phyloP scores from a whole-genome alignment of 2,113 vertebrate species.

The Colinus virginianus region DNA sequence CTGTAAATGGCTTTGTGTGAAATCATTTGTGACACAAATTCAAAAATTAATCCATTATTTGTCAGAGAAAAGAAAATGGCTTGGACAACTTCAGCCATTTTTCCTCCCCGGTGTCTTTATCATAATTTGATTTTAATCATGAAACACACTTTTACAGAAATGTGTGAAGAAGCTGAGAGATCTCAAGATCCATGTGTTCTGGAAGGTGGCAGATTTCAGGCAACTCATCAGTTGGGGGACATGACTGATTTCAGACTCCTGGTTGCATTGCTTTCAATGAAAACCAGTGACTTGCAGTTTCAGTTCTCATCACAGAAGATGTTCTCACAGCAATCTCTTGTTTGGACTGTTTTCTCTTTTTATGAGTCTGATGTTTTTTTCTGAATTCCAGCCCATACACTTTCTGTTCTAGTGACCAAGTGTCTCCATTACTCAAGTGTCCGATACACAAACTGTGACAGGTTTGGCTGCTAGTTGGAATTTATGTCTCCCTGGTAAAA shows the following conservation, averaged over 20 bases:
- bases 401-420: background rate
- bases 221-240: conserved; percentile 51
- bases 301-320: conserved; percentile 64
- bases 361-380: conserved; percentile 9
- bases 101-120: background rate
- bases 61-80: background rate
- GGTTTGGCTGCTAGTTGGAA: background rate
- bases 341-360: conserved; percentile 59
- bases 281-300: conserved; percentile 71
- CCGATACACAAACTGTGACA: fast-evolving
- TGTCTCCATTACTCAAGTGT: background rate
- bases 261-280: conserved; percentile 70
- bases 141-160: background rate
- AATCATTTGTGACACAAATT: background rate
- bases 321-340: conserved; percentile 59
- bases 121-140: background rate
- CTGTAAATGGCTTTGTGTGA: background rate
- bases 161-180: conserved; percentile 7
- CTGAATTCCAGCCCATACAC: background rate
- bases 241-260: conserved; percentile 73
- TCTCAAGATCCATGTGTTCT: conserved; percentile 42
- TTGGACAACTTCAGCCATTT: background rate
- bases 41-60: background rate
- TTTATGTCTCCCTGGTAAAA: background rate
- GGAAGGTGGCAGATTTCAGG: conserved; percentile 37